These are phyloP conservation scores for Caranx ignobilis DNA, from an alignment of 2,113 vertebrate genomes.

Conservation along the genomic window DNA sequence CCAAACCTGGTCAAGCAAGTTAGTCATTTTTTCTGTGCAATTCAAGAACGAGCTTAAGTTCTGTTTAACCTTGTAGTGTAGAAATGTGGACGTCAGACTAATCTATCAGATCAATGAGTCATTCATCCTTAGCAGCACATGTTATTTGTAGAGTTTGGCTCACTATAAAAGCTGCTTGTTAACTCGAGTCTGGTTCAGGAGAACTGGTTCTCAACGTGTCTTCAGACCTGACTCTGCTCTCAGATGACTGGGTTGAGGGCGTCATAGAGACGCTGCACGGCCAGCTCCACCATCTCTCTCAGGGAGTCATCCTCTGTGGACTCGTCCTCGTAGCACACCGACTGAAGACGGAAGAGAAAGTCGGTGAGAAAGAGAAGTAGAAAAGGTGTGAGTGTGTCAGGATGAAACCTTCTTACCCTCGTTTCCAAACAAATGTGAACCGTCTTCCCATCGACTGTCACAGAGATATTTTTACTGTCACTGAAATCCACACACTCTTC, in stretches of 20 bases:
- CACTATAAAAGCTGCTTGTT: background rate
- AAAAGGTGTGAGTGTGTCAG: background rate
- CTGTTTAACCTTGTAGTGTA: background rate
- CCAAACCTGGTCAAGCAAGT: background rate
- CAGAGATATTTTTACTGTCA: constrained; percentile 83
- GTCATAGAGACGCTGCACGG: constrained; percentile 92
- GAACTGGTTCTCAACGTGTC: background rate
- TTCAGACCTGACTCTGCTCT: constrained; percentile 31
- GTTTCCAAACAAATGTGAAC: constrained; percentile 91
- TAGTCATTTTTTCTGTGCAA: background rate
- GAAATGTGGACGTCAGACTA: background rate
- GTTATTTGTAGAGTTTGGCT: background rate
- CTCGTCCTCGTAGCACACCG: constrained; percentile 83
- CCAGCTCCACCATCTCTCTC: constrained; percentile 92
- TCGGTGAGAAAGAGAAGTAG: background rate
- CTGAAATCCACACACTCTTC: constrained; percentile 91
- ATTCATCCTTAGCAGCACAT: background rate
- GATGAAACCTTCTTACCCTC: constrained; percentile 82
- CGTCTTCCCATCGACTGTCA: constrained; percentile 89
- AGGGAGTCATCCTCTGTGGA: constrained; percentile 91
- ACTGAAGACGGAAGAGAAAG: constrained; percentile 76
- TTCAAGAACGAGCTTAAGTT: background rate
- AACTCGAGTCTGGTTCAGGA: background rate
- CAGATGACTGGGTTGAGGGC: constrained; percentile 89
- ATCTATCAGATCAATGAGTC: background rate